Evolutionary conservation across 2,797 vertebrate species (phyloP), one percentile per base, ranked within the genome.

Genomic region (Limnodromus scolopaceus): DNA sequence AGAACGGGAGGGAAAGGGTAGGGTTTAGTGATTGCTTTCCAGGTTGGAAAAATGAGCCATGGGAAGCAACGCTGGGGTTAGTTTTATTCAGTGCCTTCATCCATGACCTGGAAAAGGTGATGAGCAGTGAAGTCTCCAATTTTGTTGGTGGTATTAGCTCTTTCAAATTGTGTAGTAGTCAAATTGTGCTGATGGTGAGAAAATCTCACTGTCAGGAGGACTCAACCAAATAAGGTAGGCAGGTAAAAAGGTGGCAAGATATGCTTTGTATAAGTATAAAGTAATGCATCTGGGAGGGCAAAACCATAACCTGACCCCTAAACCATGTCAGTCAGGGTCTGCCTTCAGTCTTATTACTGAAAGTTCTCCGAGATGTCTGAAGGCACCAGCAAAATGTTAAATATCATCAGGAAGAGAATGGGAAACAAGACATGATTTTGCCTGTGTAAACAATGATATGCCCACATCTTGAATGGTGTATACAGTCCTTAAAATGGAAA

Each of bases 151-250:
- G 36, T 75, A 51, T 1, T 53, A 14, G 27, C 25, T 84, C 63
- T 84, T 86, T 88, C 30, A 34, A 38, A n/a, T n/a, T n/a, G n/a
- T n/a, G n/a, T n/a, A n/a, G 53, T n/a, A 83, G 60, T 39, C 48
- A 91, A n/a, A 94, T 84, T 74, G 58, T 96, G 90, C 95, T 96
- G 92, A 92, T 51, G 38, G 16, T 58, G 51, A 66, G 41, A 87
- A 90, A 91, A 84, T 72, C 25, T 79, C 19, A 13, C 28, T 58
- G 75, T 46, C 7, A 54, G 53, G 30, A 80, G 46, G 49, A 46
- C 24, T 89, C 18, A 19, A 4, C 34, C 84, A 32, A 81, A 54
- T 53, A 61, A 79, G 36, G 7, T 13, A 61, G 68, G 27, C n/a
- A 43, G 64, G 46, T 91, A n/a, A 53, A 94, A 95, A 70, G 30